phyloP scores from a whole-genome alignment of 2,797 vertebrate genomes.

The Spheniscus humboldti region DNA sequence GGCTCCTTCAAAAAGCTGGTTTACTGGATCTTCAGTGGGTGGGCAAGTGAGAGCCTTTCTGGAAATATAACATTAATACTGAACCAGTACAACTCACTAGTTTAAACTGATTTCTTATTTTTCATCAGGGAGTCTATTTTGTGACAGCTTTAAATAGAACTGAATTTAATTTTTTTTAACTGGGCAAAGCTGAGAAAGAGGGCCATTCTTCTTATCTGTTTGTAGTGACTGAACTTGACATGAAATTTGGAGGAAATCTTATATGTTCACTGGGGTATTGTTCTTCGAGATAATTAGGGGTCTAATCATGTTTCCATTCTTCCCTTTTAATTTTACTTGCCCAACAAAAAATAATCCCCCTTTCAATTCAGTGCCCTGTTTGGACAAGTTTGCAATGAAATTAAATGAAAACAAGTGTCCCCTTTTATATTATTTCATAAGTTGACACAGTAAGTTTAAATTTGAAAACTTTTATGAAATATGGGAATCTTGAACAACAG shows the following conservation, averaged over 20 bases:
- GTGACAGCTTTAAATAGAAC: not conserved
- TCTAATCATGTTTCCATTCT: not conserved
- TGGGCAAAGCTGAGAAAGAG: not conserved
- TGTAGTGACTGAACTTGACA: not conserved
- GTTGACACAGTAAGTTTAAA: not conserved
- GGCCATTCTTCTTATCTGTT: not conserved
- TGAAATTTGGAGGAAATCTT: not conserved
- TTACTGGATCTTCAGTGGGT: not conserved
- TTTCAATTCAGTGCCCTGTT: not conserved
- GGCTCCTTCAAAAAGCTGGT: not conserved
- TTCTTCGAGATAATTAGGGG: not conserved
- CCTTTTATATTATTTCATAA: not conserved
- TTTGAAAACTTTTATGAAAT: slow-evolving; percentile 15
- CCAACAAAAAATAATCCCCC: not conserved
- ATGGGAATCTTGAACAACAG: slow-evolving; percentile 28
- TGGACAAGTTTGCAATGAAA: not conserved
- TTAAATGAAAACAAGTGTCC: not conserved
- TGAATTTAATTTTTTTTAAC: not conserved
- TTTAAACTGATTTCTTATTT: not conserved
- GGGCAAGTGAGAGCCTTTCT: not conserved
- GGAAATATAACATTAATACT: not conserved
- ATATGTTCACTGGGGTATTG: accelerated
- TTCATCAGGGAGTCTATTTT: not conserved
- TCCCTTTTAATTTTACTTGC: not conserved
- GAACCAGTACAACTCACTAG: not conserved